Base-by-base conservation (phyloP, 2,888 invertebrate genomes). In the Zelleria hepariella region DNA sequence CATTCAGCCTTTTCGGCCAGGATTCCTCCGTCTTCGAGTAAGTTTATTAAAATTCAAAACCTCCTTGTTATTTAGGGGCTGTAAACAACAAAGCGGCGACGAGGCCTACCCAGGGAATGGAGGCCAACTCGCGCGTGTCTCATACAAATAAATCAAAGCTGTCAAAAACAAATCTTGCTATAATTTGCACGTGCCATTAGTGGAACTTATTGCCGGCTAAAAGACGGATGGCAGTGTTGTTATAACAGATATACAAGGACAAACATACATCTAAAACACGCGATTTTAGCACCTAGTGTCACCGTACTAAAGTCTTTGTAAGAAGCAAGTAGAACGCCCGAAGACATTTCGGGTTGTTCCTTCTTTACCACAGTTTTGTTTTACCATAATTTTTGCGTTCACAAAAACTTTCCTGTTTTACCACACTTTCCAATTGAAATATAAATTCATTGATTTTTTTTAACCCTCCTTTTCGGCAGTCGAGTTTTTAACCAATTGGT, bases 121-220 rank as follows among this genome's bases (percentile, higher is more conserved):
- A 51, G 21, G 51, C 51, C 10, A 23, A 51, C 26, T 7, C 26
- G 24, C 27, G 18, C 23, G 26, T 25, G 54, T 26, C 10, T 54
- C 54, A 25, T 54, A 54, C 24, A 25, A 25, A 54, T 27, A 54
- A 54, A 54, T 54, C 54, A 25, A n/a, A 54, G 18, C 4, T 54
- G 54, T 18, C 54, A 54, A 54, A 54, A 54, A 54, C 54, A 54
- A 24, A 54, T 54, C 54, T 54, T 54, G 25, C 25, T 54, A 54
- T 54, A 54, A 54, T 26, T 54, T 54, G 54, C 54, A 54, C 54
- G 26, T 54, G 54, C 54, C 54, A 54, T 54, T 54, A 54, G 54
- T 25, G 18, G 7, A 54, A 54, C 54, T 54, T 26, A 54, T 54
- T 25, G 54, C 54, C 27, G 27, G 18, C 25, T 54, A 18, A 54